Conservation (phyloP, 2,888 invertebrate species). For the Eremobia ochroleuca region DNA sequence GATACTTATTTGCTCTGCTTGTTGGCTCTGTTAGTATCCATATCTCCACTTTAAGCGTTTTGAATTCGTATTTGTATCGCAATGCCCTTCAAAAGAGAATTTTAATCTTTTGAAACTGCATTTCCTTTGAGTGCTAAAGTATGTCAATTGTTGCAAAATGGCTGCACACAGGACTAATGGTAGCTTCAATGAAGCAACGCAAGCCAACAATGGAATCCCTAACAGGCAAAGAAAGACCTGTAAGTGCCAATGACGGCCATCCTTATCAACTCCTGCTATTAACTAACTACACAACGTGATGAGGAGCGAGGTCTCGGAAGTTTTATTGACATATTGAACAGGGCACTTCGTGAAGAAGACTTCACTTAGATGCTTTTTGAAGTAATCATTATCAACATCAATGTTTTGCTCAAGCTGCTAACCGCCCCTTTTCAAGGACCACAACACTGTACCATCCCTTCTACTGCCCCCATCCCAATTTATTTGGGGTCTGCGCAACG, state of each 20-base stretch:
- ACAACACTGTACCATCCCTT: neutral
- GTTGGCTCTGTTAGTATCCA: neutral
- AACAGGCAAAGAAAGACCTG: slow-evolving; percentile 51
- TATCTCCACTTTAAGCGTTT: neutral
- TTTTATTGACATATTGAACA: neutral
- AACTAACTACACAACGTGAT: neutral
- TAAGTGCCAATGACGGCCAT: slow-evolving; percentile 37
- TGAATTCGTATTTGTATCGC: neutral
- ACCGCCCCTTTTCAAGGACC: neutral
- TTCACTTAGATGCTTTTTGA: neutral
- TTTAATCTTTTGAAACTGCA: slow-evolving; percentile 31
- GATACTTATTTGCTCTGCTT: no score
- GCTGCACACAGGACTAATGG: slow-evolving; percentile 16
- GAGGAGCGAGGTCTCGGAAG: slow-evolving; percentile 10
- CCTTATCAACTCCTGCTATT: slow-evolving; percentile 32
- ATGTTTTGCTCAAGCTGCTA: neutral
- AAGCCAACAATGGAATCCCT: slow-evolving; percentile 42
- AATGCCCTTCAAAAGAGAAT: neutral
- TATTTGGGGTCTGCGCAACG: neutral
- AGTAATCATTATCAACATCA: neutral
- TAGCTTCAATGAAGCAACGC: slow-evolving; percentile 25
- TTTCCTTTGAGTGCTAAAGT: slow-evolving; percentile 11
- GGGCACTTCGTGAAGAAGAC: no score
- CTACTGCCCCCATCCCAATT: neutral
- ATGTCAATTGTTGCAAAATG: slow-evolving; percentile 49